These are phyloP conservation scores for Myoxocephalus aenaeus DNA, from an alignment of 2,797 vertebrate genomes.

Conservation along the genomic window DNA sequence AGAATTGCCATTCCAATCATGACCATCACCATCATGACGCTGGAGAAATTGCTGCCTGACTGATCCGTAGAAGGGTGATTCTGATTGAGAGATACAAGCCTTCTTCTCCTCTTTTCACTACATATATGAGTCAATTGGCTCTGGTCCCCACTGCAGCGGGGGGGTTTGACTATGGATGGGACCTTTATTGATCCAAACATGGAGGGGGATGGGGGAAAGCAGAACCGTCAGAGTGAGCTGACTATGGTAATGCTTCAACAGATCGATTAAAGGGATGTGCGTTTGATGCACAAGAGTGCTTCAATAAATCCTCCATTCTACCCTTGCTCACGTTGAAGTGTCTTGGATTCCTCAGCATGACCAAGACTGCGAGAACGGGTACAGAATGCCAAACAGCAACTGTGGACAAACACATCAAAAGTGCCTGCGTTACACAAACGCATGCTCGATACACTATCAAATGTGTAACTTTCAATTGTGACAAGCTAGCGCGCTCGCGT, in stretches of 20 bases:
- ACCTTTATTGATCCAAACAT: constrained; percentile 73
- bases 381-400: constrained; percentile 52
- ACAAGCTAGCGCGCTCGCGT: not conserved
- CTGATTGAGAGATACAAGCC: constrained; percentile 46
- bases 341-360: constrained; percentile 53
- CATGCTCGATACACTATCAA: not conserved
- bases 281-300: constrained; percentile 61
- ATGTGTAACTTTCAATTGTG: not conserved
- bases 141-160: constrained; percentile 49
- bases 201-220: constrained; percentile 25
- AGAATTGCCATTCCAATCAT: constrained; percentile 54
- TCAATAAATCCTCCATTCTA: constrained; percentile 70
- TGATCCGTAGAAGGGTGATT: constrained; percentile 32
- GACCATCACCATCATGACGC: constrained; percentile 21
- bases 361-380: constrained; percentile 1
- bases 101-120: constrained; percentile 17
- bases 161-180: constrained; percentile 47
- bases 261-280: constrained; percentile 76
- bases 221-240: constrained; percentile 53
- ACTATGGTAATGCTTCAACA: constrained; percentile 73
- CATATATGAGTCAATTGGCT: constrained; percentile 56
- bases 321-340: constrained; percentile 47
- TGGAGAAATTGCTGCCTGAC: constrained; percentile 35
- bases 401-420: constrained; percentile 17
- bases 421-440: constrained; percentile 4